These are phyloP conservation scores for Callaeas wilsoni DNA, from an alignment of 2,113 vertebrate species.

Conservation along the genomic window DNA sequence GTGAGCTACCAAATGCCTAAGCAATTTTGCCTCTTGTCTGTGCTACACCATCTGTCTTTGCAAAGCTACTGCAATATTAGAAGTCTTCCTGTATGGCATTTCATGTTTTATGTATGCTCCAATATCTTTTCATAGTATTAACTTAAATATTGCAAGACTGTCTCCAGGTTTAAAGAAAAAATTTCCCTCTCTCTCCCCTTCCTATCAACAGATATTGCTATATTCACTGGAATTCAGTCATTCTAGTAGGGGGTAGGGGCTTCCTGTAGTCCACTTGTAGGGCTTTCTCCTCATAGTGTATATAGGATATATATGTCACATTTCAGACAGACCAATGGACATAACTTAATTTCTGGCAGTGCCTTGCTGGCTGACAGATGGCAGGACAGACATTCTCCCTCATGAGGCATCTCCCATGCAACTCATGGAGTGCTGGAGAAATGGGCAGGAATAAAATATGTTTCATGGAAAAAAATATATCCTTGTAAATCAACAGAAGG, in stretches of 20 bases:
- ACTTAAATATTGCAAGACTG: slow-evolving; percentile 47
- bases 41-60: slow-evolving; percentile 2
- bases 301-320: not conserved
- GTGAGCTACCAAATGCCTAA: not conserved
- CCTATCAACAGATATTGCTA: not conserved
- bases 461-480: not conserved
- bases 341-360: not conserved
- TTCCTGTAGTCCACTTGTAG: not conserved
- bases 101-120: slow-evolving; percentile 37
- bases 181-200: not conserved
- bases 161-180: slow-evolving; percentile 7
- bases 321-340: not conserved
- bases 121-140: slow-evolving; percentile 8
- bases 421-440: not conserved
- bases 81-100: not conserved
- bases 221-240: not conserved
- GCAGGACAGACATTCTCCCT: not conserved
- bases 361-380: not conserved
- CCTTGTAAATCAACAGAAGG: not conserved
- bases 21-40: not conserved
- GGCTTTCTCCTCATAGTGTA: not conserved
- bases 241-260: not conserved
- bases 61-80: not conserved
- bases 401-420: not conserved
- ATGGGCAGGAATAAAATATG: not conserved